Evolutionary conservation across 2,797 vertebrate genomes (phyloP).

Genomic region (Lacerta viridis): DNA sequence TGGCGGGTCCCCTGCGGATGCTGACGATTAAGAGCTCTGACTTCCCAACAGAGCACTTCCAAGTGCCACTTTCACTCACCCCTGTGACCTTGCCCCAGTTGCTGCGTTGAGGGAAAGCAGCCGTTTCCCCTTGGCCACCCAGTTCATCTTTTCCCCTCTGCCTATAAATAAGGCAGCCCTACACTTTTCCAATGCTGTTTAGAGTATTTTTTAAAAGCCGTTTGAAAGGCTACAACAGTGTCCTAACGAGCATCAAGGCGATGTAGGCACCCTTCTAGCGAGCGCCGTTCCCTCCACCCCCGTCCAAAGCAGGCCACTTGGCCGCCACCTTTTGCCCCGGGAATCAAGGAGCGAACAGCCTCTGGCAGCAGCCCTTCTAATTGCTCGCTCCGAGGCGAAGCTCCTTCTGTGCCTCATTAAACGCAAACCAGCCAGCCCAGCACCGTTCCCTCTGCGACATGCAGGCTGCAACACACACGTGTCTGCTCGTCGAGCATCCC

Average conservation of each 20-base stretch:
- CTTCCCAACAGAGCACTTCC: neutral
- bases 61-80: slow-evolving; percentile 1
- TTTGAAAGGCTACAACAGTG: slow-evolving; percentile 33
- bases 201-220: slow-evolving; percentile 46
- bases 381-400: neutral
- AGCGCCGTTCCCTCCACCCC: neutral
- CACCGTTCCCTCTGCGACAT: neutral
- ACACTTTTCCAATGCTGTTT: slow-evolving; percentile 39
- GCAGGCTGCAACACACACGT: neutral
- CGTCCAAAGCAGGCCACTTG: neutral
- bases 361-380: neutral
- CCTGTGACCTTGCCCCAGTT: slow-evolving; percentile 8
- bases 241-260: neutral
- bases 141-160: slow-evolving; percentile 20
- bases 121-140: slow-evolving; percentile 42
- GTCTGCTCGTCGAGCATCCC: neutral
- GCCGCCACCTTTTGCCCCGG: neutral
- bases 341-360: neutral
- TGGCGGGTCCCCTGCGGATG: slow-evolving; percentile 32
- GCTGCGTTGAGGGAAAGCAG: slow-evolving; percentile 33
- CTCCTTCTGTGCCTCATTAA: neutral
- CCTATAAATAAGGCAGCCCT: slow-evolving; percentile 43
- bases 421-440: neutral
- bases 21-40: slow-evolving; percentile 27
- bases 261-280: neutral